A percentile compares a stretch with the other conserved stretches of the same genome.
phyloP scores from a whole-genome alignment of 2,888 invertebrate species.

The Nemurella pictetii region DNA sequence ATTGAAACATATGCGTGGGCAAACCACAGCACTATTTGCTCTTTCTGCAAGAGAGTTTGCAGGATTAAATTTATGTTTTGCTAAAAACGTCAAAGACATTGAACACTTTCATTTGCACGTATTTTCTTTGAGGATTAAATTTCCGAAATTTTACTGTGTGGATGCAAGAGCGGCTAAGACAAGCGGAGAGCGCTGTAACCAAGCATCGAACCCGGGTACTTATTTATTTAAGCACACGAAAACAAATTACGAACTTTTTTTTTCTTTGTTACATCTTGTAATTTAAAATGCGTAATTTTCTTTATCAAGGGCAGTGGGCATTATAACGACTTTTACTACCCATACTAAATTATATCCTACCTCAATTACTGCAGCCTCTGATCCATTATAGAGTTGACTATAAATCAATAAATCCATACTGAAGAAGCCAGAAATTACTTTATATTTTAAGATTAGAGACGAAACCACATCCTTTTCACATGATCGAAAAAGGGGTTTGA shows the following conservation, averaged over 20 bases:
- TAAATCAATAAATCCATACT: constrained; percentile 17
- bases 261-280: neutral
- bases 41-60: too few relatives aligned
- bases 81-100: too few relatives aligned
- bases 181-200: neutral
- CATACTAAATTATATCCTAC: neutral
- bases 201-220: neutral
- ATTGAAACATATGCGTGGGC: neutral
- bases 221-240: neutral
- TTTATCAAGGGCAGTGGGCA: constrained; percentile 4
- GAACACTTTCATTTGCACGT: neutral
- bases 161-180: neutral
- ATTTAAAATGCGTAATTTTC: constrained; percentile 16
- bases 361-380: constrained; percentile 1
- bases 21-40: neutral
- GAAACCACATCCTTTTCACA: constrained; percentile 20
- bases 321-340: neutral
- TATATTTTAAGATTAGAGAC: constrained; percentile 4
- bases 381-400: constrained; percentile 14
- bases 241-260: neutral
- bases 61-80: neutral
- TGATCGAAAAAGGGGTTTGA: neutral
- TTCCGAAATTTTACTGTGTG: neutral
- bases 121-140: neutral
- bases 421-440: constrained; percentile 13